Evolutionary conservation across 2,113 vertebrate genomes (phyloP).

Genomic region (Semicossyphus pulcher): DNA sequence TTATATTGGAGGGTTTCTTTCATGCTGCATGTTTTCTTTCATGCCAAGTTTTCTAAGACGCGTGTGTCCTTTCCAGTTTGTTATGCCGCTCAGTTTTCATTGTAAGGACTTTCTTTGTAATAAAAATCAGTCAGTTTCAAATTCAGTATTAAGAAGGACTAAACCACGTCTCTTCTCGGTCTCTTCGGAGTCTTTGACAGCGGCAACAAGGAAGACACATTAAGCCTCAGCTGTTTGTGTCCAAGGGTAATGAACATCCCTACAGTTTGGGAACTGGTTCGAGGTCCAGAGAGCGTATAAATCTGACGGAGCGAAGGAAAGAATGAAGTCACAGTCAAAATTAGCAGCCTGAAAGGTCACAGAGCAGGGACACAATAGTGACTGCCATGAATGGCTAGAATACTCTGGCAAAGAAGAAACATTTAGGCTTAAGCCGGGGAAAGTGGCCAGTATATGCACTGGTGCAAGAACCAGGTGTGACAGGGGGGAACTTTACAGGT

Average conservation of each 20-base stretch:
- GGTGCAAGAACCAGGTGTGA: too few species aligned
- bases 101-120: not conserved
- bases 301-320: too few species aligned
- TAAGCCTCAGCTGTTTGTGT: not conserved
- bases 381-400: not conserved
- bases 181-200: too few species aligned
- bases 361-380: not conserved
- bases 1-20: constrained; percentile 26
- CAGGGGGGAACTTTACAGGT: not conserved
- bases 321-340: not conserved
- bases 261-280: not conserved
- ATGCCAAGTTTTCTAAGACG: not conserved
- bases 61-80: not conserved
- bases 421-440: too few species aligned
- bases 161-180: too few species aligned
- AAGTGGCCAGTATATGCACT: too few species aligned
- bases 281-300: not conserved
- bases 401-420: not conserved
- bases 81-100: not conserved
- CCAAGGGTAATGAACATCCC: not conserved
- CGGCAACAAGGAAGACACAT: not conserved
- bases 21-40: constrained; percentile 23
- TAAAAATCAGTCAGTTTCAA: too few species aligned
- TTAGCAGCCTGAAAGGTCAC: not conserved
- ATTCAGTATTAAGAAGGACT: too few species aligned